Base-by-base conservation (phyloP, 2,113 vertebrate species). In the Odontophorus gujanensis region DNA sequence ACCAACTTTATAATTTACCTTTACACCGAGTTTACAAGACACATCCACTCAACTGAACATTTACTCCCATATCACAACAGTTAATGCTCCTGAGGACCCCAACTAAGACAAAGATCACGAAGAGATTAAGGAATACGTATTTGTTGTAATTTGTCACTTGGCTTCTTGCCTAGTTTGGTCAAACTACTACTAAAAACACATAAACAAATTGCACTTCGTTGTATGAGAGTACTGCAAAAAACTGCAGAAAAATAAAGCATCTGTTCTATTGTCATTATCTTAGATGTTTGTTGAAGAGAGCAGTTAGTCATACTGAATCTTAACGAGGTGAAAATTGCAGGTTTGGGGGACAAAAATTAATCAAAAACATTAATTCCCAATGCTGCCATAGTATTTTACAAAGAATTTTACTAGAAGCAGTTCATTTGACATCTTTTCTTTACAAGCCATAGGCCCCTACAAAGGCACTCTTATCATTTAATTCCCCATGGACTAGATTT, bases 131-230 rank as follows among this genome's bases (percentile, higher is more conserved):
- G 43, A 61, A 61, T 53, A 82, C 40, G 2, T 36, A 58, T 69
- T 95, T 93, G 51, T 67, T 81, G 34, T 61, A 71, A 93, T 88
- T 81, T 92, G 34, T 59, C 48, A 78, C 38, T 57, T 92, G 88
- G 76, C 65, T 57, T 43, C 65, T 77, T 81, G 65, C 73, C 72
- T 61, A 57, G 30, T 78, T 85, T 51, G 36, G 82, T 22, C 51
- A 85, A 59, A 82, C 51, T 87, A 74, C 84, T 87, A 83, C 59
- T 51, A 63, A 91, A 89, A 85, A 43, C 22, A 59, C 15, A 74
- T 92, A 90, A 91, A 87, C 72, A 87, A 84, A 75, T 24, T 68
- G n/a, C 5, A 18, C 21, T 86, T 6, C 67, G 9, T 71, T 74
- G 16, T 59, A 28, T 3, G 1, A 47, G 43, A 48, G 78, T 79